phyloP scores from a whole-genome alignment of 2,797 vertebrate species.

The Microhierax caerulescens region DNA sequence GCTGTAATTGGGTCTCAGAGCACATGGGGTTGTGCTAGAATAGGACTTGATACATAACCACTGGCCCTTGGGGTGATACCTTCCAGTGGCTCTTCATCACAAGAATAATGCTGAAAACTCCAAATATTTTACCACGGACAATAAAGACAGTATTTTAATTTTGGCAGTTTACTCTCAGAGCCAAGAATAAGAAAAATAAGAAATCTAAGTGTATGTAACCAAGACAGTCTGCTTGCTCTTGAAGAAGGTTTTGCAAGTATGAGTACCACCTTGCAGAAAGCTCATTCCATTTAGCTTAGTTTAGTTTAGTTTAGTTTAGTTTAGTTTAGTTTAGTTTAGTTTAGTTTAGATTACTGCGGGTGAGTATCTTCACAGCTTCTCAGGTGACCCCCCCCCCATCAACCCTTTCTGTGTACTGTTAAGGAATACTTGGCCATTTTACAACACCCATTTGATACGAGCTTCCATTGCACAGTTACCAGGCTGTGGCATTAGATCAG shows the following conservation, averaged over 20 bases:
- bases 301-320: neutral
- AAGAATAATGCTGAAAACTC: neutral
- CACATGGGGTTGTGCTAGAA: neutral
- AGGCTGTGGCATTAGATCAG: neutral
- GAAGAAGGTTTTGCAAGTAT: neutral
- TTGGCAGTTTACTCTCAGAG: neutral
- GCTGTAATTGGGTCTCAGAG: neutral
- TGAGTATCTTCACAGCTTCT: neutral
- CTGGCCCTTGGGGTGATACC: neutral
- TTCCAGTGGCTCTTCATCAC: neutral
- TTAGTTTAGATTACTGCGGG: neutral
- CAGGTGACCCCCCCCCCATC: neutral
- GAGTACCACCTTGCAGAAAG: accelerated
- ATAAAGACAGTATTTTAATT: neutral
- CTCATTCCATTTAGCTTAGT: neutral
- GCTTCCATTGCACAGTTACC: neutral
- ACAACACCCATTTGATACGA: neutral
- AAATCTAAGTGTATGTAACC: neutral
- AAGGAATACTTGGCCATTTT: neutral
- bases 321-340: neutral
- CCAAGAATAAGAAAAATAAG: neutral
- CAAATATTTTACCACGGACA: neutral
- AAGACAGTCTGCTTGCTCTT: neutral
- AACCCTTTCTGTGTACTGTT: neutral
- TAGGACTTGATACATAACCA: neutral